These are phyloP conservation scores for Helicoverpa armigera DNA, from an alignment of 1,140 invertebrate species.

Conservation along the genomic window DNA sequence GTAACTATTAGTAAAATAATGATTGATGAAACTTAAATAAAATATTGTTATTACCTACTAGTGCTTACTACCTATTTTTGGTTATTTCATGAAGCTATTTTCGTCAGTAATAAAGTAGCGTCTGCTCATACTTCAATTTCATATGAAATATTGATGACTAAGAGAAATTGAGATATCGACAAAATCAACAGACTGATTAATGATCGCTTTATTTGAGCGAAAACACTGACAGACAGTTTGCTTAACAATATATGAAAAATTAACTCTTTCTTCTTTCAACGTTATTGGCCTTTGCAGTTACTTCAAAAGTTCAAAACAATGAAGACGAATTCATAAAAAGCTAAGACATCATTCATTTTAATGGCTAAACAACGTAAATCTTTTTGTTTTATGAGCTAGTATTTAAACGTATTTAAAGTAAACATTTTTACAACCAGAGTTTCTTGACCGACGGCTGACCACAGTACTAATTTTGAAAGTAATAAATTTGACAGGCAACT, in stretches of 20 bases:
- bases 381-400: neutral
- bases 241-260: slow-evolving; percentile 16
- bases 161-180: slow-evolving; percentile 1
- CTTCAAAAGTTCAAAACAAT: slow-evolving; percentile 14
- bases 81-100: neutral
- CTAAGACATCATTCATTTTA: slow-evolving; percentile 9
- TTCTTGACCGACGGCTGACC: neutral
- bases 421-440: neutral
- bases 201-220: neutral
- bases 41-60: neutral
- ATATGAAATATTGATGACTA: neutral
- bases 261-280: neutral
- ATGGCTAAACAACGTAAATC: slow-evolving; percentile 9
- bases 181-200: slow-evolving; percentile 14
- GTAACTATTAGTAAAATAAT: too few relatives aligned
- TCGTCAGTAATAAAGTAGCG: neutral
- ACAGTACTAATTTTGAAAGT: neutral
- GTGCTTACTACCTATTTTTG: neutral
- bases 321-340: neutral
- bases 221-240: neutral
- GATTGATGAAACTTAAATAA: neutral
- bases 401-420: slow-evolving; percentile 2
- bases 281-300: neutral
- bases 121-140: neutral
- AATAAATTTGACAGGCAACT: neutral